Base-by-base conservation (phyloP, 2,888 invertebrate genomes). In the Chrysolina haemoptera region DNA sequence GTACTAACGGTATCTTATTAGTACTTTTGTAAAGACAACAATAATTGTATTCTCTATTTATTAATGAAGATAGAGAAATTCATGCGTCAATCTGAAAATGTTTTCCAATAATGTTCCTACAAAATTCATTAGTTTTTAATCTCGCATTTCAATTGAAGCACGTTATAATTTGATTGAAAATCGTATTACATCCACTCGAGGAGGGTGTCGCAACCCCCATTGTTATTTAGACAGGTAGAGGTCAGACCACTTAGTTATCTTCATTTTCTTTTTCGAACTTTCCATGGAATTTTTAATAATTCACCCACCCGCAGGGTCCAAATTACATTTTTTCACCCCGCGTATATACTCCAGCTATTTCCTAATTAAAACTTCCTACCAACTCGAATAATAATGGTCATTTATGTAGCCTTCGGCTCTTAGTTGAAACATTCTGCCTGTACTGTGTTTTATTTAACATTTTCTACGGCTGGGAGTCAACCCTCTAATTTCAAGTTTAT, bases 401-500 rank as follows among this genome's bases (percentile, higher is more conserved):
- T 82, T 84, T 82, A 83, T 82, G 81, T 77, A 71, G 80, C 78
- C 79, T 78, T 79, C 76, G 79, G 78, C 78, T 79, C 79, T 77
- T 77, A 59, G 74, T 74, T 79, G 78, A 79, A 82, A 81, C 81
- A 80, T 80, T 71, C 68, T 62, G 62, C 62, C 70, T 69, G 50
- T 66, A 48, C 35, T 27, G 35, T 73, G 71, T 78, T 82, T 83
- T 84, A 83, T 83, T 83, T 82, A 83, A 81, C 82, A 82, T 84
- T 84, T 83, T 81, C 81, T 77, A 77, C 78, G 73, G 81, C 27
- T 67, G 53, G 80, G 80, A 83, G 81, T 81, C 81, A 79, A 82
- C 83, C 84, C 82, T 82, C 82, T 84, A 82, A 84, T 85, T 83
- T 81, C 80, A 85, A 86, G 84, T 86, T 86, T 84, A 82, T 80